phyloP scores from a whole-genome alignment of 2,797 vertebrate genomes.

The Cirrhinus molitorella region DNA sequence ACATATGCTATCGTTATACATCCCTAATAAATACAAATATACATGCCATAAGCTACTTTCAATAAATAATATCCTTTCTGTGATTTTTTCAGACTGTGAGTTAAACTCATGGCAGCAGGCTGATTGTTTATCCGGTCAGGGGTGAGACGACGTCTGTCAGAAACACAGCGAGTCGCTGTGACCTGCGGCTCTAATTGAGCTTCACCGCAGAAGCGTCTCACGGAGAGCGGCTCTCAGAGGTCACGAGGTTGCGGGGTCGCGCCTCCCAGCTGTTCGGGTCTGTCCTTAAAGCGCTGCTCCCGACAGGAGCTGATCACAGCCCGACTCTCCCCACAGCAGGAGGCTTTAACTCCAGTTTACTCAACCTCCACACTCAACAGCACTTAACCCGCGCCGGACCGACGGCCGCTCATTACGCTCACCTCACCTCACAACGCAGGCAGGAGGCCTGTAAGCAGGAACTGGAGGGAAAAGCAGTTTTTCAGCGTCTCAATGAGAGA shows the following conservation, averaged over 20 bases:
- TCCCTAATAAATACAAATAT: too few species aligned
- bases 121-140: background rate
- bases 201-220: conserved; percentile 50
- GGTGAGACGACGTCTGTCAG: conserved; percentile 36
- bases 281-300: conserved; percentile 35
- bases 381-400: conserved; percentile 51
- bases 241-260: conserved; percentile 42
- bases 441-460: background rate
- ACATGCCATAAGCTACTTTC: background rate
- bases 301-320: conserved; percentile 35
- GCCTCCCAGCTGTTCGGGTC: conserved; percentile 57
- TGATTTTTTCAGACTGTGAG: background rate
- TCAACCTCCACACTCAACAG: conserved; percentile 63
- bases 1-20: too few species aligned
- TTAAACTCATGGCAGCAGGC: background rate
- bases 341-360: conserved; percentile 61
- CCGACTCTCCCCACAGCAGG: background rate
- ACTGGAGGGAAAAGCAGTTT: background rate
- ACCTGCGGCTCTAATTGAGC: conserved; percentile 55
- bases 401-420: conserved; percentile 48
- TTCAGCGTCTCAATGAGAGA: background rate
- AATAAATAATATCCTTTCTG: background rate
- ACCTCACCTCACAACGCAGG: background rate
- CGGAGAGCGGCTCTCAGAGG: conserved; percentile 20
- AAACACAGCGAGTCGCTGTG: conserved; percentile 13